phyloP scores from a whole-genome alignment of 2,888 invertebrate species.

The Anoplius nigerrimus region DNA sequence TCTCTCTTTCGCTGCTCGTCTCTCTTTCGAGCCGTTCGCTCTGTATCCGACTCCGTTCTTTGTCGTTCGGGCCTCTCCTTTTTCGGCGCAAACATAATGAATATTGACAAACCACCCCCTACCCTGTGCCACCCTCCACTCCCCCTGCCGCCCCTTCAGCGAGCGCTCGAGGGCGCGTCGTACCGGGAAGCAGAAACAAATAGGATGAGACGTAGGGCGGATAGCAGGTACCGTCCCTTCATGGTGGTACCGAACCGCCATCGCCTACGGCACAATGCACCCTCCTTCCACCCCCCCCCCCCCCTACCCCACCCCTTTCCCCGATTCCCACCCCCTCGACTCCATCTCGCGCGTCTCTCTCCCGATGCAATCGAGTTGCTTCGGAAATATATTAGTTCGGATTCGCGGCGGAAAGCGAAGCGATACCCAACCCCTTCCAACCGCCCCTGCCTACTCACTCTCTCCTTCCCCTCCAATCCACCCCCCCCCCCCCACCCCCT shows the following conservation, averaged over 20 bases:
- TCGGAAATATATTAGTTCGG: constrained; percentile 66
- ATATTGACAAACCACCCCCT: constrained; percentile 61
- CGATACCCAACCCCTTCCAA: constrained; percentile 44
- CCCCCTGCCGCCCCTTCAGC: constrained; percentile 6
- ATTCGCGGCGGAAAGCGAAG: constrained; percentile 61
- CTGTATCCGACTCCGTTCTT: constrained; percentile 9
- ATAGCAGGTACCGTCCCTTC: constrained; percentile 53
- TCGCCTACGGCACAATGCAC: constrained; percentile 60
- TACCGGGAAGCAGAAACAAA: constrained; percentile 60
- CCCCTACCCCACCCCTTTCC: constrained; percentile 23
- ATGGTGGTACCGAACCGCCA: constrained; percentile 48
- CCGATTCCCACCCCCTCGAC: constrained; percentile 11
- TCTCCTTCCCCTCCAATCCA: neutral
- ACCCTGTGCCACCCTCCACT: constrained; percentile 5
- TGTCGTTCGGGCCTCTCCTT: constrained; percentile 26
- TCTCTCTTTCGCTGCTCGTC: neutral
- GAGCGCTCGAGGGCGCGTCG: constrained; percentile 54
- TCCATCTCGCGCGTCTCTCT: neutral
- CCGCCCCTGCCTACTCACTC: no score
- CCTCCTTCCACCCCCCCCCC: constrained; percentile 38
- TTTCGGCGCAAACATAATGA: constrained; percentile 59
- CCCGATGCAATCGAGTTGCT: constrained; percentile 61
- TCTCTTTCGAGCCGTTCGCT: neutral
- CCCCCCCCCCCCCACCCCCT: no score
- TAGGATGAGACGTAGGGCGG: constrained; percentile 59